These are phyloP conservation scores for Geococcyx californianus DNA, from an alignment of 2,113 vertebrate genomes.

Conservation along the genomic window DNA sequence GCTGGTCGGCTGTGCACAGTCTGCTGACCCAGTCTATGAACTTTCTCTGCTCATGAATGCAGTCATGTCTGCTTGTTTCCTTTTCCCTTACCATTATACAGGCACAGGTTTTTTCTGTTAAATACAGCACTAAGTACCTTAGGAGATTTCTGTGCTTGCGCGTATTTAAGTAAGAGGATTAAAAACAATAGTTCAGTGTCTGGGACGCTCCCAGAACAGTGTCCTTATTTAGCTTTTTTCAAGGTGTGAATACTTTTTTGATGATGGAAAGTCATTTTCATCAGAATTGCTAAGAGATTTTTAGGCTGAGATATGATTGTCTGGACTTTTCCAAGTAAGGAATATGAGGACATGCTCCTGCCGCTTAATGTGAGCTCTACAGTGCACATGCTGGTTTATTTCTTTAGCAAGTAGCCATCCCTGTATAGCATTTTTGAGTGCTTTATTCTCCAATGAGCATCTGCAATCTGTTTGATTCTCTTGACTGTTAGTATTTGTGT, in stretches of 20 bases:
- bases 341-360: not conserved
- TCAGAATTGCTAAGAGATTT: not conserved
- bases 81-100: not conserved
- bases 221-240: slow-evolving; percentile 45
- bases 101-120: slow-evolving; percentile 15
- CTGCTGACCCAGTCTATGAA: not conserved
- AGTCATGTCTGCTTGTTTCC: not conserved
- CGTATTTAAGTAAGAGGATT: slow-evolving; percentile 51
- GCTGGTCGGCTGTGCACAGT: not conserved
- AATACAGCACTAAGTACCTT: slow-evolving; percentile 23
- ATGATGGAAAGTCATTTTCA: slow-evolving; percentile 33
- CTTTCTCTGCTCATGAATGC: not conserved
- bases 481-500: not conserved
- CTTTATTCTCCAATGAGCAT: not conserved
- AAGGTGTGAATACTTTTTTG: slow-evolving; percentile 38
- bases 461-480: not conserved
- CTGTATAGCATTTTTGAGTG: not conserved
- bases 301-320: slow-evolving; percentile 11
- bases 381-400: not conserved
- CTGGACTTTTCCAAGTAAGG: not conserved
- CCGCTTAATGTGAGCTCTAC: not conserved
- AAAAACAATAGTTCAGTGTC: slow-evolving; percentile 44
- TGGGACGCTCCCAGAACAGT: slow-evolving; percentile 18
- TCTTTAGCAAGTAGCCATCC: not conserved
- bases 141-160: slow-evolving; percentile 49